Conservation (phyloP, 2,888 invertebrate species). For the Phymatocera aterrima region DNA sequence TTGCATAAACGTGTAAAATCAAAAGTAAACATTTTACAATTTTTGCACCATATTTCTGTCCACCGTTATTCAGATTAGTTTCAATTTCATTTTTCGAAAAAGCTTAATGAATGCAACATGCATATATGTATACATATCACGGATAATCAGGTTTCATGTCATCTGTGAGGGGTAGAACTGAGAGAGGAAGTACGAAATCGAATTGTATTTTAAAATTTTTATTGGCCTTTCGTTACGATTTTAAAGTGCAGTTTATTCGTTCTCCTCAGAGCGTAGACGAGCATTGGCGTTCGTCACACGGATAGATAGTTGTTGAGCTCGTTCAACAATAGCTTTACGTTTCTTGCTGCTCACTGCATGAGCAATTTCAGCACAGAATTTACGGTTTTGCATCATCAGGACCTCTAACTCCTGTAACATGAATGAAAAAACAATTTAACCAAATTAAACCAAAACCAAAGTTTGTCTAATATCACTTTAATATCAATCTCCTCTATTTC, state of each 20-base stretch:
- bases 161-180: no score
- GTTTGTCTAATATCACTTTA: no score
- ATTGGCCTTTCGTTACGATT: slow-evolving; percentile 42
- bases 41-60: no score
- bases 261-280: slow-evolving; percentile 97
- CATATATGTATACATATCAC: no score
- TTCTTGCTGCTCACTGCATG: slow-evolving; percentile 99
- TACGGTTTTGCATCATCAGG: slow-evolving; percentile 98
- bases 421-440: not conserved
- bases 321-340: slow-evolving; percentile 95
- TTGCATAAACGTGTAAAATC: no score
- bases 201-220: slow-evolving; percentile 42
- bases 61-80: no score
- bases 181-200: not conserved
- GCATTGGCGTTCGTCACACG: slow-evolving; percentile 97
- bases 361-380: slow-evolving; percentile 98
- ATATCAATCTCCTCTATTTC: no score
- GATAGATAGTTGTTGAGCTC: slow-evolving; percentile 96
- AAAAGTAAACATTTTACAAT: no score
- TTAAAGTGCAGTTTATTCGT: slow-evolving; percentile 89
- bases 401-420: slow-evolving; percentile 95
- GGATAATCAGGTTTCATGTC: no score
- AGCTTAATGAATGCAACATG: no score
- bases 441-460: not conserved
- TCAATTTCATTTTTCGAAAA: no score